Evolutionary conservation across 2,113 vertebrate species (phyloP), one percentile per base, ranked within the genome.

Genomic region (Heteronetta atricapilla): DNA sequence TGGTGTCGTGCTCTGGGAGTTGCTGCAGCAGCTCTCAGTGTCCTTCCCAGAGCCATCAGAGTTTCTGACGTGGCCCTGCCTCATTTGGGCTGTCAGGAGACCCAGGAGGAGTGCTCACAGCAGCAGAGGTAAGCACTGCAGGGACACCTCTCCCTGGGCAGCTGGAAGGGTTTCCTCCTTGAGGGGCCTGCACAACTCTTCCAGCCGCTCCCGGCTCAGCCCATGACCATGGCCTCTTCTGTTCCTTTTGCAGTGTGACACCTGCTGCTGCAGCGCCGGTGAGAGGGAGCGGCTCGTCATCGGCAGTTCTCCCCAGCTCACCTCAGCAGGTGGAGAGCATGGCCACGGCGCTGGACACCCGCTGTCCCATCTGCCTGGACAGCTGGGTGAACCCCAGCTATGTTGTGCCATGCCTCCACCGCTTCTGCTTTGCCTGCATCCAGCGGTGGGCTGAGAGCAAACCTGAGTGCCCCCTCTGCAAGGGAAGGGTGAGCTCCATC

Each of bases 201-300:
- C 31, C 31, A 52, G 2, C 14, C 11, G 16, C 7, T 4, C 4
- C 5, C 4, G 3, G 31, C 7, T 18, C 34, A 72, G 18, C 11
- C 29, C 22, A 29, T 11, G 19, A 17, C 3, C 13, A 17, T 20
- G 16, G 38, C 25, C 10, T 19, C 9, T 11, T 19, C 7, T 44
- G 36, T 55, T n/a, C 31, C 11, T 5, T 19, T 33, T 6, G 33
- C 7, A 44, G 31, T 2, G 2, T 5, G 14, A 36, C 14, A 23
- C 19, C 28, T 2, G 6, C 59, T 31, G n/a, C 58, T 50, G 44
- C 44, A 50, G 44, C 2, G 6, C 18, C 10, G 3, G 11, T 4
- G 21, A 55, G 29, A n/a, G 4, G 36, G 7, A 52, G 48, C 29
- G 1, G 11, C 22, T 53, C 7, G 13, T 5, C 31, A 42, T 9